Conservation (phyloP, 2,797 vertebrate species). For the Melopsittacus undulatus region DNA sequence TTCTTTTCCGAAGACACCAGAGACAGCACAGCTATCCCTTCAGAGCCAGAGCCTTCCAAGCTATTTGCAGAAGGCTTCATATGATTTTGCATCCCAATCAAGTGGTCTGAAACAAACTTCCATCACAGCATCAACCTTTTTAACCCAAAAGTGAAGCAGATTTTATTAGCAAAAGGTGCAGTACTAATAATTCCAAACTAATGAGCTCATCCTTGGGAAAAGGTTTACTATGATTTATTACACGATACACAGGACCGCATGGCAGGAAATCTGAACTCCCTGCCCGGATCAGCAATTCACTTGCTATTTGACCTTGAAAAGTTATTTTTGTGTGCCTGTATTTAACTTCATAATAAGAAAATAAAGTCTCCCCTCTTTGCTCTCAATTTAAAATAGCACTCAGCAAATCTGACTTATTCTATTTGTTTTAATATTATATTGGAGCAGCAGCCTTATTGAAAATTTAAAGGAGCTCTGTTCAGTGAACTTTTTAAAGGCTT, state of each 20-base stretch:
- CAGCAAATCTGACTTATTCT: background rate
- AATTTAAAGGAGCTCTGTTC: slow-evolving; percentile 18
- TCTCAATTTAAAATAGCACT: slow-evolving; percentile 17
- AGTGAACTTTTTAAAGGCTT: slow-evolving; percentile 49
- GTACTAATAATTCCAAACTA: background rate
- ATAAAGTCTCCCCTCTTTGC: background rate
- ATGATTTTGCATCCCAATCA: background rate
- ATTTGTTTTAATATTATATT: background rate
- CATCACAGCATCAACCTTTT: background rate
- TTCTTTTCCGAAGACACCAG: background rate
- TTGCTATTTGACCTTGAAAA: slow-evolving; percentile 1
- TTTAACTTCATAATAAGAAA: background rate
- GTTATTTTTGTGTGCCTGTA: background rate
- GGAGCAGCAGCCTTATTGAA: background rate
- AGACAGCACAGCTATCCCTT: background rate
- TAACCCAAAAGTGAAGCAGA: background rate
- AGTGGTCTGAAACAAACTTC: background rate
- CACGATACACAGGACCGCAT: background rate
- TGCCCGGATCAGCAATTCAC: background rate
- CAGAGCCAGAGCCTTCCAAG: background rate
- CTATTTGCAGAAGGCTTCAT: background rate
- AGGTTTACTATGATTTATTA: background rate
- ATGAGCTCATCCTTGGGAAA: background rate
- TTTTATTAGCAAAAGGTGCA: background rate
- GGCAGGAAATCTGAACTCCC: background rate